A percentile compares a stretch with the other conserved stretches of the same genome.
Conservation (phyloP, 1,140 invertebrate genomes). For the Hylaeus anthracinus region DNA sequence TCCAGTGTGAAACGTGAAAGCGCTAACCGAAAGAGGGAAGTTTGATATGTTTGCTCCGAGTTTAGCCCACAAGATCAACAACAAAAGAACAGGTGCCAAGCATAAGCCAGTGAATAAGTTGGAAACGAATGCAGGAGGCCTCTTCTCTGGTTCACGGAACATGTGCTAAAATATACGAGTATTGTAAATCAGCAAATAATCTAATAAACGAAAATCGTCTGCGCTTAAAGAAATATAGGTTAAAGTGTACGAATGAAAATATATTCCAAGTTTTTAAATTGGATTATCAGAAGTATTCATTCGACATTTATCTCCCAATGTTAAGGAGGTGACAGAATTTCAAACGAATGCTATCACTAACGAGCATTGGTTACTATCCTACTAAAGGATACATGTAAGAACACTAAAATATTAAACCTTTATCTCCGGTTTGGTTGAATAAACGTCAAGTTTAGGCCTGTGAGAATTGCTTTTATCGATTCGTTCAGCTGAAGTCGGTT, state of each 20-base stretch:
- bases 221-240: constrained; percentile 13
- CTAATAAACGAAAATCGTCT: background rate
- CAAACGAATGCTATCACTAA: constrained; percentile 68
- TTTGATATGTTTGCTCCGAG: constrained; percentile 94
- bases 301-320: constrained; percentile 73
- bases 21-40: constrained; percentile 88
- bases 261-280: constrained; percentile 20
- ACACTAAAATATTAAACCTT: constrained; percentile 79
- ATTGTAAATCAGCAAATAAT: background rate
- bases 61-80: constrained; percentile 93
- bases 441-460: constrained; percentile 75
- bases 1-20: constrained; percentile 93
- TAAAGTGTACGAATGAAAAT: constrained; percentile 15
- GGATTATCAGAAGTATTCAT: constrained; percentile 19
- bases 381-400: background rate
- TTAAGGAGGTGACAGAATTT: constrained; percentile 73
- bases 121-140: constrained; percentile 93
- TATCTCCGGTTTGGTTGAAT: constrained; percentile 91
- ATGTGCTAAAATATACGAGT: constrained; percentile 86
- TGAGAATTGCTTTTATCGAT: constrained; percentile 74
- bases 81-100: constrained; percentile 89
- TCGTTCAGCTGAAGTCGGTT: constrained; percentile 69
- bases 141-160: constrained; percentile 95
- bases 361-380: constrained; percentile 72
- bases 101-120: constrained; percentile 94